A percentile compares a stretch with the other conserved stretches of the same genome.
phyloP scores from a whole-genome alignment of 2,888 invertebrate species.

The Iselma pallidipennis region DNA sequence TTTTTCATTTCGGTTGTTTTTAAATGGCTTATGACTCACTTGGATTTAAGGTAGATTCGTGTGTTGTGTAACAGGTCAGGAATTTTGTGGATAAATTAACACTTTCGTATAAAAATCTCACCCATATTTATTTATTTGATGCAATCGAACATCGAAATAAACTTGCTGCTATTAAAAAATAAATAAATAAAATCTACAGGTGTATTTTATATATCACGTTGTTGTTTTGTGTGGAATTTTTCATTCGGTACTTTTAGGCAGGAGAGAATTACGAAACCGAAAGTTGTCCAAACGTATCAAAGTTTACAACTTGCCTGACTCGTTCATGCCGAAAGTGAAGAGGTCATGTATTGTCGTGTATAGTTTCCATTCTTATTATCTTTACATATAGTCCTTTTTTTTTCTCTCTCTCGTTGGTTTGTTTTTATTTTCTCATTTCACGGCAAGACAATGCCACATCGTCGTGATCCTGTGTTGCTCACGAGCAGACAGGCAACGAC shows the following conservation, averaged over 20 bases:
- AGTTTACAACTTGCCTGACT: not conserved
- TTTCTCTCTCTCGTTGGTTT: not conserved
- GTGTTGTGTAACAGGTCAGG: not conserved
- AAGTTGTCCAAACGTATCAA: not conserved
- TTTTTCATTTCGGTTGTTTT: too few relatives aligned
- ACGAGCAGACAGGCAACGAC: conserved; percentile 48
- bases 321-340: not conserved
- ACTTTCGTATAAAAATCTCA: not conserved
- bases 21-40: not conserved
- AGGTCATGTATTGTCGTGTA: not conserved
- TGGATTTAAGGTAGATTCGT: not conserved
- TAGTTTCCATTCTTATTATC: not conserved
- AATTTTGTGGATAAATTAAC: not conserved
- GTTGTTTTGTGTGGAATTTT: not conserved
- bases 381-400: not conserved
- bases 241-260: not conserved
- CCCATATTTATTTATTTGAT: not conserved
- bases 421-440: not conserved
- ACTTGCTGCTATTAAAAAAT: not conserved
- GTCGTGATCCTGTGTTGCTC: conserved; percentile 45
- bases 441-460: conserved; percentile 36
- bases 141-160: not conserved
- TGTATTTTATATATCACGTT: not conserved
- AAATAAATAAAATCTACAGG: not conserved
- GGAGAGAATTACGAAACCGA: not conserved